phyloP scores from a whole-genome alignment of 2,797 vertebrate genomes.

The Microctenopoma lineatum region DNA sequence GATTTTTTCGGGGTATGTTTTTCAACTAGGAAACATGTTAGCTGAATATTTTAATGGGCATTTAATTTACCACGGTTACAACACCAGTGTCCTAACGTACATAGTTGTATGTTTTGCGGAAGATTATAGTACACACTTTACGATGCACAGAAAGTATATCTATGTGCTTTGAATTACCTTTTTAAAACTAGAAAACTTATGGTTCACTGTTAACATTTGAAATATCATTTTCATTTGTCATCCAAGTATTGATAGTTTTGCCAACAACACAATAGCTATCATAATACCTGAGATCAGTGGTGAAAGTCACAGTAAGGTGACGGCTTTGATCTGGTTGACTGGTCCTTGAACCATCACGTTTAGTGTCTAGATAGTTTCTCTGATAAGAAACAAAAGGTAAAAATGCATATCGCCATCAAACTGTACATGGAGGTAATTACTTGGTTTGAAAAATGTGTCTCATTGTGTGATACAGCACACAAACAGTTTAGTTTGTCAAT shows the following conservation, averaged over 20 bases:
- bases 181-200: slow-evolving; percentile 16
- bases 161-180: background rate
- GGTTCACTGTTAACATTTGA: slow-evolving; percentile 1
- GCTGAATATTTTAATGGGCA: slow-evolving; percentile 14
- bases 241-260: no score
- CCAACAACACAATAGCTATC: background rate
- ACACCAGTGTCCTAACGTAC: background rate
- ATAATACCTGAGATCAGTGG: background rate
- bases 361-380: background rate
- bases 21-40: slow-evolving; percentile 12
- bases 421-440: slow-evolving; percentile 24
- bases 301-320: slow-evolving; percentile 3
- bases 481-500: background rate
- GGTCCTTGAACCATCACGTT: slow-evolving; percentile 2
- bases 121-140: background rate
- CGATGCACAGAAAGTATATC: slow-evolving; percentile 1
- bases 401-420: background rate
- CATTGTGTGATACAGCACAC: background rate
- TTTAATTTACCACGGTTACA: slow-evolving; percentile 16
- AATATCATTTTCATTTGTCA: background rate
- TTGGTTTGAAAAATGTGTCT: slow-evolving; percentile 19
- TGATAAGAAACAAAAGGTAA: background rate
- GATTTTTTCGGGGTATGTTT: slow-evolving; percentile 29
- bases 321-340: background rate
- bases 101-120: slow-evolving; percentile 6